Conservation (phyloP, 2,113 vertebrate genomes). For the Elephantulus edwardii region DNA sequence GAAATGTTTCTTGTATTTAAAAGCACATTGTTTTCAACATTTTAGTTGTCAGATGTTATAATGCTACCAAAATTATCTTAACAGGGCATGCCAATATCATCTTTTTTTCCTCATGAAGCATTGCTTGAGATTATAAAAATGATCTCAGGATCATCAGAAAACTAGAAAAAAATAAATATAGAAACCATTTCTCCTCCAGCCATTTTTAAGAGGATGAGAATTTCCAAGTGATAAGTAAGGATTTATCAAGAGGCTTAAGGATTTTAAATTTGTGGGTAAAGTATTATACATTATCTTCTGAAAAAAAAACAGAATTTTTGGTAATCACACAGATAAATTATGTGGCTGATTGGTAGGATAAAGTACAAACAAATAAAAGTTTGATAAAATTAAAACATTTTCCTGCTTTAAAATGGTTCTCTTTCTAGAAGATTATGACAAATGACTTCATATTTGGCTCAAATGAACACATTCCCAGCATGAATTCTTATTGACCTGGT, state of each 20-base stretch:
- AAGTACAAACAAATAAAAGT: slow-evolving; percentile 36
- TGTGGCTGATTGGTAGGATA: neutral
- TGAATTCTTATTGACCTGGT: slow-evolving; percentile 60
- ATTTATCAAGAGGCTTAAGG: neutral
- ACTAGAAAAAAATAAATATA: neutral
- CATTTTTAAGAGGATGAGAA: neutral
- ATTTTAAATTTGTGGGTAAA: slow-evolving; percentile 16
- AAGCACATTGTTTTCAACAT: neutral
- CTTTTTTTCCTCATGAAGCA: neutral
- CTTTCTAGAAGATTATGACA: slow-evolving; percentile 49
- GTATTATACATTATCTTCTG: neutral
- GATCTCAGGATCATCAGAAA: neutral
- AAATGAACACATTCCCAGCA: slow-evolving; percentile 51
- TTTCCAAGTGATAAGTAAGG: neutral
- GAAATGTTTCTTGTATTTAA: slow-evolving; percentile 9
- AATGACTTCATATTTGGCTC: slow-evolving; percentile 53
- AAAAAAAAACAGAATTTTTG: neutral
- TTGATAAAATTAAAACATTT: slow-evolving; percentile 38
- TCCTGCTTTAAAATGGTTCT: slow-evolving; percentile 26
- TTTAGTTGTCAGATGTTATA: slow-evolving; percentile 8
- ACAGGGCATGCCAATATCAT: neutral
- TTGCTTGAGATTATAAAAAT: slow-evolving; percentile 1
- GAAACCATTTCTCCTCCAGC: neutral
- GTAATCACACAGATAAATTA: slow-evolving; percentile 16
- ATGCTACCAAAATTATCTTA: neutral